A percentile compares a stretch with the other conserved stretches of the same genome.
These are phyloP conservation scores for Glyphotaelius pellucidus DNA, from an alignment of 2,888 invertebrate species.

Conservation along the genomic window DNA sequence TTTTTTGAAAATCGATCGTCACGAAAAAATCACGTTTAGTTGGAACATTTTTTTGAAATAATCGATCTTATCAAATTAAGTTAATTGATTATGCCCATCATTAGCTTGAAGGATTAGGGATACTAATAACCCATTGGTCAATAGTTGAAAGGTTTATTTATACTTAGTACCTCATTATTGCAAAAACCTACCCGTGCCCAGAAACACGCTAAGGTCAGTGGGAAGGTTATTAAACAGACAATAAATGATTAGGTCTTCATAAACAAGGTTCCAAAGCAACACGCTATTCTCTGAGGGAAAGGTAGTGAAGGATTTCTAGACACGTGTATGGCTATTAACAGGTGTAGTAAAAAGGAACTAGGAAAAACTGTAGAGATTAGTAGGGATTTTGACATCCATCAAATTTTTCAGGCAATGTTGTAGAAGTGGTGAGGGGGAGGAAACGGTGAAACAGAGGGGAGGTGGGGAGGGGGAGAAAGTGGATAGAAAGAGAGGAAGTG, in stretches of 20 bases:
- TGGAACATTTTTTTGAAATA: too few species aligned
- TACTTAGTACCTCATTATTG: not conserved
- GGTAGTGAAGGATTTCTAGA: not conserved
- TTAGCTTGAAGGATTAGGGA: not conserved
- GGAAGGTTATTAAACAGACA: not conserved
- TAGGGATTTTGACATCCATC: too few species aligned
- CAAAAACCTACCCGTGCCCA: not conserved
- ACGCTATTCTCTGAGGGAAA: conserved; percentile 2
- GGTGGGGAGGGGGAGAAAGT: too few species aligned
- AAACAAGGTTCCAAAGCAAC: not conserved
- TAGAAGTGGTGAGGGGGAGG: too few species aligned
- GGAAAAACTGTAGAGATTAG: not conserved
- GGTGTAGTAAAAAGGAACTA: not conserved
- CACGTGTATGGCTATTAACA: not conserved
- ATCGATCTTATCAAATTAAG: too few species aligned
- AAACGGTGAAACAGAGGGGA: too few species aligned
- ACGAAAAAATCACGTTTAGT: too few species aligned
- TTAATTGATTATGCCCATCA: not conserved
- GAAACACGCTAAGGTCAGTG: not conserved
- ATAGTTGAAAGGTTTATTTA: not conserved
- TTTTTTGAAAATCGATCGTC: too few species aligned
- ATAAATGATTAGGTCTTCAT: not conserved
- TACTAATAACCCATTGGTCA: not conserved
- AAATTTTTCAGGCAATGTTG: too few species aligned
- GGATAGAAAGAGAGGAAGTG: too few species aligned